Conservation (phyloP, 2,113 vertebrate species). For the Nestor notabilis region DNA sequence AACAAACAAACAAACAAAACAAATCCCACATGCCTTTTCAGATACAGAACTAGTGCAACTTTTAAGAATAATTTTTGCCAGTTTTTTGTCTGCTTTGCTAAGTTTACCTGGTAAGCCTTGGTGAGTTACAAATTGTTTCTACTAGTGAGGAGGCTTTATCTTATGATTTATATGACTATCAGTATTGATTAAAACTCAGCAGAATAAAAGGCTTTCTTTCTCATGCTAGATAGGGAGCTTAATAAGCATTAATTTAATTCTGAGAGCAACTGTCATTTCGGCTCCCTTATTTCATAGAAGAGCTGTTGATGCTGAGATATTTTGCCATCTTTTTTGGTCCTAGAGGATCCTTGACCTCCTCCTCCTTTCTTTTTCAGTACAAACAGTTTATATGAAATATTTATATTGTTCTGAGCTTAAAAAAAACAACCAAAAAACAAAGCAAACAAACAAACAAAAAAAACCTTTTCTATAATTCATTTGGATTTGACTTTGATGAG, state of each 20-base stretch:
- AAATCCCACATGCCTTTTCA: neutral
- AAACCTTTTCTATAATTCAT: neutral
- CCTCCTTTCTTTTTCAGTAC: neutral
- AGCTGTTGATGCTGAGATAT: neutral
- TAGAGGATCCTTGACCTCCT: neutral
- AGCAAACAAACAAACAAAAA: neutral
- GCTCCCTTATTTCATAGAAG: neutral
- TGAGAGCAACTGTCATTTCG: neutral
- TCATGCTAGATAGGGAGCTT: neutral
- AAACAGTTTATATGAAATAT: neutral
- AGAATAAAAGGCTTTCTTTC: neutral
- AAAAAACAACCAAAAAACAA: no score
- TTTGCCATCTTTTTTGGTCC: neutral
- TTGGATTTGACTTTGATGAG: neutral
- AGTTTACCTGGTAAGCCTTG: neutral
- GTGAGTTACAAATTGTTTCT: neutral
- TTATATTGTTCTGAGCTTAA: neutral
- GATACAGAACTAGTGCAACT: neutral
- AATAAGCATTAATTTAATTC: constrained; percentile 12
- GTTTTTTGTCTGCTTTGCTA: neutral
- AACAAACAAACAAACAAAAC: neutral
- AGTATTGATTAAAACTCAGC: neutral
- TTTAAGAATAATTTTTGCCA: neutral
- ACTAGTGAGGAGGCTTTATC: neutral
- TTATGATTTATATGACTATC: neutral